Conservation (phyloP, 30 jellyfish, hydroid and myxozoan genomes). For the Hydra vulgaris region DNA sequence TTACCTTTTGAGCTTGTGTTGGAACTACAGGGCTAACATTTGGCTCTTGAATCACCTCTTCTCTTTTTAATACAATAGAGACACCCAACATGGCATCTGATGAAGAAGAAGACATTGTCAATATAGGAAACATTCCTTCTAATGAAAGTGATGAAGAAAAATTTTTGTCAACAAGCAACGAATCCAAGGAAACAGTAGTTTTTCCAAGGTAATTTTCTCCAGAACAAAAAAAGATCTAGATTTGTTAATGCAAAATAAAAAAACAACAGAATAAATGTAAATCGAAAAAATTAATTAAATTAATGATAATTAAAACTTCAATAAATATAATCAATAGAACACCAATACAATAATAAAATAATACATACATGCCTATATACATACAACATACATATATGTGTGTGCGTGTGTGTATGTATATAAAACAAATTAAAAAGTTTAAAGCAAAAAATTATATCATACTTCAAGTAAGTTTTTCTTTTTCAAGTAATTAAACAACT, state of each 20-base stretch:
- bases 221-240: conserved; percentile 52
- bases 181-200: conserved; percentile 49
- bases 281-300: no score
- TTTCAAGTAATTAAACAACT: conserved; percentile 31
- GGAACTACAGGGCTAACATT: conserved; percentile 42
- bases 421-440: neutral
- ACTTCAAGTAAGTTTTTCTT: conserved; percentile 60
- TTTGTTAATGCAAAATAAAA: neutral
- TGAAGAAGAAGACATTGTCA: conserved; percentile 5
- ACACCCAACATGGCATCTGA: conserved; percentile 57
- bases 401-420: no score
- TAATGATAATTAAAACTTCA: no score
- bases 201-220: conserved; percentile 54
- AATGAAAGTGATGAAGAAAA: conserved; percentile 18
- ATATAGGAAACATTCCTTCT: conserved; percentile 65
- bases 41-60: conserved; percentile 27
- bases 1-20: neutral
- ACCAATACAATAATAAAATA: no score
- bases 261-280: neutral
- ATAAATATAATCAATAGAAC: no score
- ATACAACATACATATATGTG: no score
- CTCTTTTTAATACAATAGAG: conserved; percentile 46
- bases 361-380: no score
- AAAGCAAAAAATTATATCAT: neutral
- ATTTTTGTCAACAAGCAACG: conserved; percentile 36